Percentiles rank a stretch among this genome's conserved stretches.
Conservation (phyloP, 2,888 invertebrate species). For the Allolobophora icterica region DNA sequence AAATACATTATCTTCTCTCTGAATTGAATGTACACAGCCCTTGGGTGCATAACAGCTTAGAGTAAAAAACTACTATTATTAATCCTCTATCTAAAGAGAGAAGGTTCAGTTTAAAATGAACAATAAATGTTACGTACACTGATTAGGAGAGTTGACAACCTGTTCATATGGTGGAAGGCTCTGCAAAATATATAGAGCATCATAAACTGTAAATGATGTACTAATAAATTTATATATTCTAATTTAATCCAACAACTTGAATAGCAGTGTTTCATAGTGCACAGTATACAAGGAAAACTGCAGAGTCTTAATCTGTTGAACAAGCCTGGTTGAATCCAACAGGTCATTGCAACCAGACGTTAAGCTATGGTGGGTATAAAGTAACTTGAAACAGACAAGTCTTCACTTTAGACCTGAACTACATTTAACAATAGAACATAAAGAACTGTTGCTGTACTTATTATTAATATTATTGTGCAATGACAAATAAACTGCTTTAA, state of each 20-base stretch:
- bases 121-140: constrained; percentile 23
- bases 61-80: not conserved
- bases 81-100: not conserved
- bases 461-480: not conserved
- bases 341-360: not conserved
- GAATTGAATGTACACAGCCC: too few species aligned
- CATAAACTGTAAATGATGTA: not conserved
- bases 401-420: not conserved
- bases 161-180: constrained; percentile 34
- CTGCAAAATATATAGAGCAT: constrained; percentile 34
- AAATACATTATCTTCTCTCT: too few species aligned
- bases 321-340: not conserved
- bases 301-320: too few species aligned
- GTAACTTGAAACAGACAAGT: not conserved
- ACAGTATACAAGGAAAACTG: not conserved
- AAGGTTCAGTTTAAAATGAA: not conserved
- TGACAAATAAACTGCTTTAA: constrained; percentile 6
- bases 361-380: too few species aligned
- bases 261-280: not conserved
- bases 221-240: not conserved
- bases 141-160: constrained; percentile 31
- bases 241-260: not conserved
- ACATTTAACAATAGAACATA: not conserved
- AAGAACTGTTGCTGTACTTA: not conserved
- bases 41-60: too few species aligned